phyloP scores from a whole-genome alignment of 2,888 invertebrate genomes.

The Hirtodrosophila confusa region DNA sequence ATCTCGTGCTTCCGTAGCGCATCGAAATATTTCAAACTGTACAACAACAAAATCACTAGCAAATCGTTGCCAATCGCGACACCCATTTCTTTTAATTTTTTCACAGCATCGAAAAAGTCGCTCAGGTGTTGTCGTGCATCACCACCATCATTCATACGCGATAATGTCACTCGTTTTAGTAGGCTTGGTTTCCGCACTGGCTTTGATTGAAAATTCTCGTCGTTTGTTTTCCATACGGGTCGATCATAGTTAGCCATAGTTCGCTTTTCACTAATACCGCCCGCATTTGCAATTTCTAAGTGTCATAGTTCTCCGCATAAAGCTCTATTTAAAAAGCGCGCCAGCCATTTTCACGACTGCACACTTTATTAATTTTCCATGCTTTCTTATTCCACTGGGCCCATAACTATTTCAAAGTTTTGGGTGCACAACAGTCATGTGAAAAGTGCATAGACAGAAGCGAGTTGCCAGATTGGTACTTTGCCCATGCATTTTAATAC shows the following conservation, averaged over 20 bases:
- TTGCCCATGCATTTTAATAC: no score
- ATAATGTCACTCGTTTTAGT: no score
- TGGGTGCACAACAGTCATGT: no score
- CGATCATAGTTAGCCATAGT: constrained; percentile 2
- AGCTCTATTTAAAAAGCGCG: background rate
- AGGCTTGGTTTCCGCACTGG: constrained; percentile 23
- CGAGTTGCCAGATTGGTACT: no score
- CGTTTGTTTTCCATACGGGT: background rate
- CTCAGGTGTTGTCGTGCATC: constrained; percentile 8
- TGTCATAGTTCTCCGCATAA: background rate
- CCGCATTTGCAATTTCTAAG: constrained; percentile 8
- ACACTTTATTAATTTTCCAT: no score
- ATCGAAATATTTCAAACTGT: constrained; percentile 3
- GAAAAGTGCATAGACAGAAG: no score
- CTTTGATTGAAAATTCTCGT: constrained; percentile 18
- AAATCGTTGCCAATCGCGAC: constrained; percentile 16
- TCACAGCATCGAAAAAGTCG: constrained; percentile 24
- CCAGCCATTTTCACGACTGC: no score
- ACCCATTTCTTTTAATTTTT: no score
- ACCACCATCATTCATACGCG: constrained; percentile 1
- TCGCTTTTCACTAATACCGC: constrained; percentile 19
- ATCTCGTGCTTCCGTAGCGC: constrained; percentile 1
- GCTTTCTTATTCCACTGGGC: no score
- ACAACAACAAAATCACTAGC: background rate
- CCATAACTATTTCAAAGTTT: no score